Base-by-base conservation (phyloP, 2,113 vertebrate genomes). In the Centrocercus urophasianus region DNA sequence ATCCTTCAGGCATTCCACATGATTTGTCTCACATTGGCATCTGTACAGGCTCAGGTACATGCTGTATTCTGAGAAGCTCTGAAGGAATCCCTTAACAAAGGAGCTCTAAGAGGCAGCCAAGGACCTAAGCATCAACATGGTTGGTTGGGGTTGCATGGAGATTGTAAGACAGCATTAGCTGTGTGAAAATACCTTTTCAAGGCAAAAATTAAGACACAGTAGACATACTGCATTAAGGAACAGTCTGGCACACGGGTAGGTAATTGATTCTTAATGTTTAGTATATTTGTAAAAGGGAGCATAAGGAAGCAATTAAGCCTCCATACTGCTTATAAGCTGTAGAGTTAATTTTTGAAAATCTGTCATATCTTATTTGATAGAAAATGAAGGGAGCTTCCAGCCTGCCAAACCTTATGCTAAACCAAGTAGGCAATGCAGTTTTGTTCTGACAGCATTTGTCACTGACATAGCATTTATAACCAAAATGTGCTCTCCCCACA, bases 281-380 rank as follows among this genome's bases (percentile, higher is more conserved):
- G 57, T 65, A 3, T 66, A 47, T 86, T 86, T 86, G 84, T 47
- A 73, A 79, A 95, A 88, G 15, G 54, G 38, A 84, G 19, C 87
- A 94, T 88, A 93, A 88, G 70, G 92, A 93, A 90, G 87, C 79
- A 91, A 91, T 88, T 90, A 95, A 89, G 83, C 47, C 54, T 94
- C 38, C 42, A 42, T 47, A 40, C 4, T 17, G 8, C 69, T 80
- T 90, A 38, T 42, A 88, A 66, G 8, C 19, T 47, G 38, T 67
- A 77, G 45, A 81, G 86, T 3, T 65, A 45, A 66, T 61, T 86
- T 88, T 80, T 90, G 0, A 36, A 88, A 87, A 64, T 47, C 83
- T 85, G 74, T 14, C 74, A 30, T 42, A 19, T 76, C 38, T 70
- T 90, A 52, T 89, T 85, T 80, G 84, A 79, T 66, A 52, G 82